Base-by-base conservation (phyloP, 2,113 vertebrate species). In the Arizona elegans region DNA sequence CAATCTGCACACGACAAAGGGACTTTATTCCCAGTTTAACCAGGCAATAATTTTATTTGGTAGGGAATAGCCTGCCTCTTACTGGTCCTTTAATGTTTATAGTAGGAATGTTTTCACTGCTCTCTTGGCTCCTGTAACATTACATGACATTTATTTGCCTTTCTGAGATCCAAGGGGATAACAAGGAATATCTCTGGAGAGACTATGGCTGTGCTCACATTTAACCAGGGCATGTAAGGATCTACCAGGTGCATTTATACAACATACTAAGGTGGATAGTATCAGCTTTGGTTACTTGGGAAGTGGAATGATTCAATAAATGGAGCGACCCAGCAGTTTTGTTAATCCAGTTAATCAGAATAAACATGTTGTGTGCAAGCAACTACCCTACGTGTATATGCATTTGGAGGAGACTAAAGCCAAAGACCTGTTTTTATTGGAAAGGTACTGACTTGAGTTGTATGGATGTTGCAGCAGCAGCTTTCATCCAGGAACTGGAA, bases 1-100 rank as follows among this genome's bases (percentile, higher is more conserved):
- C 88, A 62, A 75, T 75, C 70, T 24, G 43, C 75, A 52, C 7
- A 24, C 11, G 29, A 38, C 88, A 86, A 90, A 93, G 55, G 17
- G 92, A 86, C 75, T 93, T 93, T 86, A 85, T 93, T 85, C 38
- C 54, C 92, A 33, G 92, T 19, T 86, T 90, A 62, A 52, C 88
- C 54, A 58, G 55, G 70, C 53, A 50, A 55, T 33, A 52, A 58
- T 90, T 85, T 59, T 52, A 85, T 89, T 85, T 59, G 54, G 26
- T 88, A 50, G 55, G 17, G 29, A 50, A 15, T 3, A 26, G 52
- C 3, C 52, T 19, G 62, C 10, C 38, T 38, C 62, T 50, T 24
- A 4, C 24, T 5, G 54, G 65, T 8, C 88, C 29, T 92, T 50
- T 50, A 21, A 58, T 11, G 10, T 55, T 58, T 47, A 13, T 3